Evolutionary conservation across 2,113 vertebrate genomes (phyloP).

Genomic region (Microtus richardsoni): DNA sequence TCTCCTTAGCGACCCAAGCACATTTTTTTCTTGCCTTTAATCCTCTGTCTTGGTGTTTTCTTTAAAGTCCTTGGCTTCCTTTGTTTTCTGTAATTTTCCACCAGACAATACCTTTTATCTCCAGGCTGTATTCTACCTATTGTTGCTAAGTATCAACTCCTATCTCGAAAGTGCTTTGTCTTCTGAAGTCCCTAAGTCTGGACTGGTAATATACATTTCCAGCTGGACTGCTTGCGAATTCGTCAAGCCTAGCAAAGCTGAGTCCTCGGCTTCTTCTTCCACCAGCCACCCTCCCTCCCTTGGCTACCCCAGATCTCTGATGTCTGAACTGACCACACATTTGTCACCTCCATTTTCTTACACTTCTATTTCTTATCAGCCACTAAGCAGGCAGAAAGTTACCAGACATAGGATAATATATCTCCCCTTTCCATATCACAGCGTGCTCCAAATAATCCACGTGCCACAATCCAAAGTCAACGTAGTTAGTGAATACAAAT

Average conservation of each 20-base stretch:
- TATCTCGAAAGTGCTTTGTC: background rate
- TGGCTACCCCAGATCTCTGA: background rate
- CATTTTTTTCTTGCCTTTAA: background rate
- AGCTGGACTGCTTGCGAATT: background rate
- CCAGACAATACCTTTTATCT: background rate
- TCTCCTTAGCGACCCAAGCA: background rate
- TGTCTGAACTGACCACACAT: background rate
- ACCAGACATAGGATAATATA: background rate
- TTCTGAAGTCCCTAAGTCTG: background rate
- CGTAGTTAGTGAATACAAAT: constrained; percentile 8
- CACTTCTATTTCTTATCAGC: background rate
- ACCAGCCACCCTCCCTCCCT: background rate
- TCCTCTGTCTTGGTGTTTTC: background rate
- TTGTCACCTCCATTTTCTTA: background rate
- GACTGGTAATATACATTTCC: background rate
- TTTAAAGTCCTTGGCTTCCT: background rate
- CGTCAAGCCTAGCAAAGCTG: background rate
- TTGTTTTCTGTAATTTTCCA: background rate
- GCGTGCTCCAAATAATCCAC: background rate
- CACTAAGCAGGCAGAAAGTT: background rate
- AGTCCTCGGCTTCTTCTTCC: background rate
- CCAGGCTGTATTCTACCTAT: no score
- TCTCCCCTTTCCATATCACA: background rate
- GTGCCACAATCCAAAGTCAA: background rate
- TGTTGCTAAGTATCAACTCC: background rate